phyloP scores from a whole-genome alignment of 2,888 invertebrate species.

The Theristus sp. region DNA sequence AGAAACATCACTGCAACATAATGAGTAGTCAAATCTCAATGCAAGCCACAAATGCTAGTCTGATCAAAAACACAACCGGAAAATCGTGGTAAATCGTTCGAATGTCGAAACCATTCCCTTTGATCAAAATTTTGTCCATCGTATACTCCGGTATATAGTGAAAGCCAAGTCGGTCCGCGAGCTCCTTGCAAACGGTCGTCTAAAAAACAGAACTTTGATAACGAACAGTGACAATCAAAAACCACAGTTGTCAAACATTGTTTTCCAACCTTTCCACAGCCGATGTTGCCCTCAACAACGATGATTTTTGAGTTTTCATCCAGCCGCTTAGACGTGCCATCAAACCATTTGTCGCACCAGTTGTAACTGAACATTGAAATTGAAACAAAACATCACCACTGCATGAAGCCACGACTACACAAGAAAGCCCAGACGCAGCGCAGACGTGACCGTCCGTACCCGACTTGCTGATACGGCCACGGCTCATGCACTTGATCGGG shows the following conservation, averaged over 20 bases:
- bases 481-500: background rate
- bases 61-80: too few species aligned
- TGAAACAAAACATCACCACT: too few species aligned
- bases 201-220: too few species aligned
- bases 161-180: constrained; percentile 73
- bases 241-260: too few species aligned
- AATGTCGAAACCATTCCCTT: constrained; percentile 56
- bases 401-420: too few species aligned
- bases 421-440: too few species aligned
- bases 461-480: background rate
- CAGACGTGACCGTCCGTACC: too few species aligned
- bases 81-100: constrained; percentile 51
- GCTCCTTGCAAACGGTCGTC: constrained; percentile 52
- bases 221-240: too few species aligned
- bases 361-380: background rate
- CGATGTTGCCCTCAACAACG: constrained; percentile 64
- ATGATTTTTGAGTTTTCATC: constrained; percentile 63
- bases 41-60: too few species aligned
- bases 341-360: constrained; percentile 33
- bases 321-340: constrained; percentile 46
- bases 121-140: constrained; percentile 54
- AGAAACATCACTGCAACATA: too few species aligned
- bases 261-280: constrained; percentile 28
- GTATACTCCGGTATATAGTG: constrained; percentile 58
- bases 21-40: too few species aligned